Evolutionary conservation across 2,888 invertebrate genomes (phyloP), one percentile per base, ranked within the genome.

Genomic region (Strigamia crassipes): DNA sequence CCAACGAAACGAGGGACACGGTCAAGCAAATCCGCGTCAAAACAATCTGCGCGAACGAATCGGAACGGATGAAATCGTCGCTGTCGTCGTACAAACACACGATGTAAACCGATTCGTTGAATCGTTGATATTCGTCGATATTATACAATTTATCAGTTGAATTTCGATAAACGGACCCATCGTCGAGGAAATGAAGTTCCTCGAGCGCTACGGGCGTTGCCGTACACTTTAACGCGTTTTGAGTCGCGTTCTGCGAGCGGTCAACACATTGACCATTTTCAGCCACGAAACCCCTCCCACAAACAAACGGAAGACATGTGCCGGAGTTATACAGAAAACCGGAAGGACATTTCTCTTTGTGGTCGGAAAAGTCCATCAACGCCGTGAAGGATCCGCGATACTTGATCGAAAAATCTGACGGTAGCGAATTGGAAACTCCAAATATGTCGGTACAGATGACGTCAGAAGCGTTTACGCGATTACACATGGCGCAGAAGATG

Each of bases 401-500:
- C 5, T 21, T 21, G 6, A 15, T 66, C 61, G 27, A 27, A 27
- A 27, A 2, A 3, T 27, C 1, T 27, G 1, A 3, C 27, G 27
- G 27, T 27, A n/a, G n/a, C n/a, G n/a, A n/a, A n/a, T 27, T 1
- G 1, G 3, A 2, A 27, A 3, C 27, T 66, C 23, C 61, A 8
- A 6, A 0, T 23, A 23, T n/a, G 18, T 2, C 10, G 5, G 9
- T 13, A 27, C 23, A 31, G 0, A 27, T 13, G 13, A 73, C 13
- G 31, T 12, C 15, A 41, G 38, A 42, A 78, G 12, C 12, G 13
- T 78, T 78, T 38, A 27, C n/a, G 13, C 38, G 41, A 84, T 89
- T 89, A 84, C 90, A 90, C 46, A 88, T 85, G n/a, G 89, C 90
- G 84, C 90, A 90, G 83, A 89, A 89, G 0, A 87, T 86, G 84